A percentile compares a stretch with the other conserved stretches of the same genome.
Evolutionary conservation across 2,113 vertebrate genomes (phyloP).

Genomic region (Clupea harengus): DNA sequence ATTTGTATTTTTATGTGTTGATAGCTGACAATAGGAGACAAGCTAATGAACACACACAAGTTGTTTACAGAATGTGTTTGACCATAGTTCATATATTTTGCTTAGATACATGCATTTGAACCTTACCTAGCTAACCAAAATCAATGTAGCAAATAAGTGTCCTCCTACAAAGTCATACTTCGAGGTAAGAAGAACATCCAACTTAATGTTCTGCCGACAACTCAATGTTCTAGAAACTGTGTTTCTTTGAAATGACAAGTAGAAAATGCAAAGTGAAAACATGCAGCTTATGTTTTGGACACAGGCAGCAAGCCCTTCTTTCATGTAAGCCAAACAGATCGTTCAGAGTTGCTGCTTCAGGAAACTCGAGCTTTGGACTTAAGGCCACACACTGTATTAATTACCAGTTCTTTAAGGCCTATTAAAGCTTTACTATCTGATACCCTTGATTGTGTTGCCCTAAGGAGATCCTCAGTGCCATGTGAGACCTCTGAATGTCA

Average conservation of each 20-base stretch:
- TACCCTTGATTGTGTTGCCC: constrained; percentile 34
- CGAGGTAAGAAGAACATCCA: not conserved
- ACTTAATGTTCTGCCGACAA: not conserved
- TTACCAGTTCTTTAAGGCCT: constrained; percentile 45
- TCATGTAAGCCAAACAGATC: not conserved
- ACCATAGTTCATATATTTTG: too few relatives aligned
- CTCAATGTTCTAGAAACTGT: not conserved
- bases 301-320: constrained; percentile 12
- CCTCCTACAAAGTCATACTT: not conserved
- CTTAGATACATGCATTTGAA: not conserved
- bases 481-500: constrained; percentile 4
- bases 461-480: constrained; percentile 18
- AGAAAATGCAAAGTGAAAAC: constrained; percentile 7
- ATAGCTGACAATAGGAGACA: too few relatives aligned
- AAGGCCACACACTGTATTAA: constrained; percentile 20
- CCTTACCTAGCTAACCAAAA: not conserved
- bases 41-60: too few relatives aligned
- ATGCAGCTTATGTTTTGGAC: constrained; percentile 36
- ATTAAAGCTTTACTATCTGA: constrained; percentile 45
- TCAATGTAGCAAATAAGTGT: not conserved
- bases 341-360: constrained; percentile 22
- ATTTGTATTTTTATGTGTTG: too few relatives aligned
- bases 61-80: too few relatives aligned
- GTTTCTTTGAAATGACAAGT: not conserved
- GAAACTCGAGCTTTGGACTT: constrained; percentile 45